Conservation (phyloP, 2,797 vertebrate genomes). For the Phylloscopus collybita region DNA sequence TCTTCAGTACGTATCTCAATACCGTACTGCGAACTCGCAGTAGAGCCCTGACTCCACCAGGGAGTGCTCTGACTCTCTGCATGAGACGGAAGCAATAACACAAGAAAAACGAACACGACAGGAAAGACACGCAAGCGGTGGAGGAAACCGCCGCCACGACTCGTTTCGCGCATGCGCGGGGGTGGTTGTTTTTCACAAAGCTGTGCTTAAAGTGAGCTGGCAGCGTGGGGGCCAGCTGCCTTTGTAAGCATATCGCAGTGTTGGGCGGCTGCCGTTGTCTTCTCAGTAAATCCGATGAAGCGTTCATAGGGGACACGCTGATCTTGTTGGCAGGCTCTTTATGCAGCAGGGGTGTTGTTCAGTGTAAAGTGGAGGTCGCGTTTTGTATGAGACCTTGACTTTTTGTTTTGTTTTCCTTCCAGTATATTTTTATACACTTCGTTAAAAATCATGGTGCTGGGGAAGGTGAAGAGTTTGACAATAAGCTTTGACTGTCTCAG, state of each 20-base stretch:
- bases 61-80: not conserved
- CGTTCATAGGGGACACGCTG: constrained; percentile 75
- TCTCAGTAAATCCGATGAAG: constrained; percentile 86
- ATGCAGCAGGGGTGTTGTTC: constrained; percentile 65
- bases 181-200: constrained; percentile 91
- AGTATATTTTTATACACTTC: constrained; percentile 76
- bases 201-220: constrained; percentile 88
- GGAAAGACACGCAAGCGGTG: not conserved
- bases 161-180: constrained; percentile 82
- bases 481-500: constrained; percentile 91
- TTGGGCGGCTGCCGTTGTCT: constrained; percentile 36
- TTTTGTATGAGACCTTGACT: constrained; percentile 73
- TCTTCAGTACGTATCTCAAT: not conserved
- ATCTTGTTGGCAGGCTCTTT: constrained; percentile 79
- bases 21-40: not conserved
- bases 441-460: constrained; percentile 88
- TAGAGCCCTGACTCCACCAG: not conserved
- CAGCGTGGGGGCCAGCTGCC: constrained; percentile 77
- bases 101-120: not conserved
- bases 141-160: not conserved
- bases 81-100: not conserved
- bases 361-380: constrained; percentile 72
- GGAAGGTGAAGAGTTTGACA: constrained; percentile 90
- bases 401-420: constrained; percentile 6
- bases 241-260: constrained; percentile 86